Evolutionary conservation across 35 echinoderm and acorn worm genomes (phyloP).

Genomic region (Strongylocentrotus purpuratus): DNA sequence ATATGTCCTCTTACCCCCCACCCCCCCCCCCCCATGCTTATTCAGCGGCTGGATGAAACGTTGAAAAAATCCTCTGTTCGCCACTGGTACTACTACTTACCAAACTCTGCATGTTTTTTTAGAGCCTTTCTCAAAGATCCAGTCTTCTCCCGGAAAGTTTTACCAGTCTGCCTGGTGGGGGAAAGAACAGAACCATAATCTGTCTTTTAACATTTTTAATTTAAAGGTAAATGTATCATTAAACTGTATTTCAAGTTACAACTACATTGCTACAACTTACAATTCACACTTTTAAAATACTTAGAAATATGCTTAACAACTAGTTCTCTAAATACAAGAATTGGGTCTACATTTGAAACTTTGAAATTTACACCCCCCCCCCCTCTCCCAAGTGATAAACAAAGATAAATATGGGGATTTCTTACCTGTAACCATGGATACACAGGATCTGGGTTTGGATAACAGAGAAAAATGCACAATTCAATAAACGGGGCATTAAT

Average conservation of each 20-base stretch:
- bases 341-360: background rate
- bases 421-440: constrained; percentile 29
- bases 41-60: too few relatives aligned
- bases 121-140: constrained; percentile 36
- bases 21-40: too few relatives aligned
- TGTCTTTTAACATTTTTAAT: background rate
- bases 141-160: constrained; percentile 39
- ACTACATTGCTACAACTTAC: background rate
- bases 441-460: background rate
- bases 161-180: background rate
- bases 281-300: background rate
- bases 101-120: constrained; percentile 45
- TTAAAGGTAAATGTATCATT: background rate
- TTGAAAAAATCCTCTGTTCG: too few relatives aligned
- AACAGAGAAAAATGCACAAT: background rate
- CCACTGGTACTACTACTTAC: constrained; percentile 3
- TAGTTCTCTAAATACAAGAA: background rate
- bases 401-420: background rate
- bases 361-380: too few relatives aligned
- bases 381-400: background rate
- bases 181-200: background rate
- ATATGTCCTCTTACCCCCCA: too few relatives aligned
- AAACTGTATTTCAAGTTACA: background rate
- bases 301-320: too few relatives aligned
- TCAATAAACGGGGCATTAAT: too few relatives aligned